These are phyloP conservation scores for Ceraclea dissimilis DNA, from an alignment of 2,888 invertebrate species.

Conservation along the genomic window DNA sequence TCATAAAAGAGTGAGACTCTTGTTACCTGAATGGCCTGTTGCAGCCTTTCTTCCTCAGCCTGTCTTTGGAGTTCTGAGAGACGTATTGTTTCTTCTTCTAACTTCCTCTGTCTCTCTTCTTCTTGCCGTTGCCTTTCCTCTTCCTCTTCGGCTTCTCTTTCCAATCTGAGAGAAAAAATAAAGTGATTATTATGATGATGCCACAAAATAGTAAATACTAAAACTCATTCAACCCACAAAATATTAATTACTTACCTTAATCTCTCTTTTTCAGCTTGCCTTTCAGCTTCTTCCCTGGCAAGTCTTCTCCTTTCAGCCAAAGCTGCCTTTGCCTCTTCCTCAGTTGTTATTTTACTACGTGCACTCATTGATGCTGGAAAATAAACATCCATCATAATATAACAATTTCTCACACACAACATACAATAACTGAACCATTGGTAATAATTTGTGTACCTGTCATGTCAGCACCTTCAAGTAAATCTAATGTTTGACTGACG, in stretches of 20 bases:
- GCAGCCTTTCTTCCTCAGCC: conserved; percentile 79
- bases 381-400: not conserved
- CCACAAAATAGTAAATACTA: no score
- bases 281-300: conserved; percentile 86
- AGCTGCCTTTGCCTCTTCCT: conserved; percentile 90
- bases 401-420: not conserved
- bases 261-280: conserved; percentile 80
- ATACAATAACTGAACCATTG: not conserved
- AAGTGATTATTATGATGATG: not conserved
- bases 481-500: conserved; percentile 31
- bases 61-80: conserved; percentile 72
- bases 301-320: conserved; percentile 81
- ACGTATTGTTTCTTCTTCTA: conserved; percentile 73
- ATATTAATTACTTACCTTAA: conserved; percentile 34
- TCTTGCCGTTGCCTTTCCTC: conserved; percentile 69
- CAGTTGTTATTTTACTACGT: conserved; percentile 64
- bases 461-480: conserved; percentile 50
- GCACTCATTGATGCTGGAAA: conserved; percentile 52
- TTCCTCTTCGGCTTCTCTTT: conserved; percentile 61
- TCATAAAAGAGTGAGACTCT: not conserved
- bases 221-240: no score
- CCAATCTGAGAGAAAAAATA: conserved; percentile 35
- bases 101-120: conserved; percentile 74
- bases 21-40: conserved; percentile 68
- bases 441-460: conserved; percentile 40